Conservation (phyloP, 2,888 invertebrate species). For the Aelia acuminata region DNA sequence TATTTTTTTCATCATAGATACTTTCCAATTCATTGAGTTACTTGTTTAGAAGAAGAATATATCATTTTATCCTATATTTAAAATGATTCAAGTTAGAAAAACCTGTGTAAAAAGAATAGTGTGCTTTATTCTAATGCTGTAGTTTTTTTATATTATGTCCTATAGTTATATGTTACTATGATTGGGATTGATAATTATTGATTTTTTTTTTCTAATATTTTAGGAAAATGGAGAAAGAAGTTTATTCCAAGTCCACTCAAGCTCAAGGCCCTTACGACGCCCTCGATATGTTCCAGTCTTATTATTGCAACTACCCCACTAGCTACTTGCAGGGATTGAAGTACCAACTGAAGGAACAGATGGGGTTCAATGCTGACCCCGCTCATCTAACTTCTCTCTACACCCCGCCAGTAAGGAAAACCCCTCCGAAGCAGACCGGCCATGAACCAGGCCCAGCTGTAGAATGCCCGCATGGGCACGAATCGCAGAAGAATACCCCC, state of each 20-base stretch:
- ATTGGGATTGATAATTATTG: background rate
- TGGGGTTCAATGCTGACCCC: background rate
- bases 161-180: too few relatives aligned
- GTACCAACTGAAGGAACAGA: constrained; percentile 56
- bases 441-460: background rate
- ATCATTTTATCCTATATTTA: too few relatives aligned
- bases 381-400: constrained; percentile 11
- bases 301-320: constrained; percentile 38
- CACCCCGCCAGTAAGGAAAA: background rate
- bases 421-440: background rate
- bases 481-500: background rate
- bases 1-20: too few relatives aligned
- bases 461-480: background rate
- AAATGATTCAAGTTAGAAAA: too few relatives aligned
- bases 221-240: constrained; percentile 55
- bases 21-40: too few relatives aligned
- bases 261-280: constrained; percentile 19
- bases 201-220: background rate
- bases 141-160: too few relatives aligned
- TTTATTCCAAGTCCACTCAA: constrained; percentile 43
- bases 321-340: constrained; percentile 51
- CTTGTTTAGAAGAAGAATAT: too few relatives aligned
- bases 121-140: too few relatives aligned
- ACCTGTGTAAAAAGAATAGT: too few relatives aligned
- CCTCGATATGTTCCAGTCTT: constrained; percentile 55